phyloP scores from a whole-genome alignment of 2,888 invertebrate genomes.

The Xanthorhoe designata region DNA sequence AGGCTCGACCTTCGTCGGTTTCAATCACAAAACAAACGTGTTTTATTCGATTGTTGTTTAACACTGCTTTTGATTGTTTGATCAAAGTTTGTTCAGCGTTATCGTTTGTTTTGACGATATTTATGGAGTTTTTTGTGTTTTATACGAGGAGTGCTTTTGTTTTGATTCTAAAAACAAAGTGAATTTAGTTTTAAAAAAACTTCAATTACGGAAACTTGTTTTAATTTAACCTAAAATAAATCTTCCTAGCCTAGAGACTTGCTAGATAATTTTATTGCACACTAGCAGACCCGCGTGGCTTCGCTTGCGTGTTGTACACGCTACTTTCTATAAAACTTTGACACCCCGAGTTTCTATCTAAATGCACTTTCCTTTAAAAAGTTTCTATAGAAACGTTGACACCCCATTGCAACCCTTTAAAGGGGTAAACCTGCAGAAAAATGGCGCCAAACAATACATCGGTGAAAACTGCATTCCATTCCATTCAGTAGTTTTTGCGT shows the following conservation, averaged over 20 bases:
- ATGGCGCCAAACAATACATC: no score
- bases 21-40: constrained; percentile 23
- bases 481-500: no score
- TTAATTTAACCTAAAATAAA: no score
- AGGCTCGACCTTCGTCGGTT: not conserved
- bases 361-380: no score
- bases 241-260: not conserved
- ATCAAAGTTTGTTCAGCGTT: constrained; percentile 28
- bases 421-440: no score
- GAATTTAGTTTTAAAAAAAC: constrained; percentile 1
- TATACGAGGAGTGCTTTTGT: constrained; percentile 14
- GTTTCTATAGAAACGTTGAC: no score
- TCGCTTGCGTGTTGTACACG: no score
- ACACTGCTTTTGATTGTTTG: constrained; percentile 30
- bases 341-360: no score
- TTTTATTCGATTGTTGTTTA: constrained; percentile 30
- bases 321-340: no score
- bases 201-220: not conserved
- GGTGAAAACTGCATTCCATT: no score
- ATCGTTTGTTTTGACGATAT: constrained; percentile 27
- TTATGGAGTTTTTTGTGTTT: constrained; percentile 19
- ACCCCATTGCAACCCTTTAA: no score
- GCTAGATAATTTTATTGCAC: not conserved
- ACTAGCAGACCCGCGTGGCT: no score
- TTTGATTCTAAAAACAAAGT: constrained; percentile 2